Evolutionary conservation across 2,888 invertebrate genomes (phyloP), one percentile per base, ranked within the genome.

Genomic region (Marasmarcha lunaedactyla): DNA sequence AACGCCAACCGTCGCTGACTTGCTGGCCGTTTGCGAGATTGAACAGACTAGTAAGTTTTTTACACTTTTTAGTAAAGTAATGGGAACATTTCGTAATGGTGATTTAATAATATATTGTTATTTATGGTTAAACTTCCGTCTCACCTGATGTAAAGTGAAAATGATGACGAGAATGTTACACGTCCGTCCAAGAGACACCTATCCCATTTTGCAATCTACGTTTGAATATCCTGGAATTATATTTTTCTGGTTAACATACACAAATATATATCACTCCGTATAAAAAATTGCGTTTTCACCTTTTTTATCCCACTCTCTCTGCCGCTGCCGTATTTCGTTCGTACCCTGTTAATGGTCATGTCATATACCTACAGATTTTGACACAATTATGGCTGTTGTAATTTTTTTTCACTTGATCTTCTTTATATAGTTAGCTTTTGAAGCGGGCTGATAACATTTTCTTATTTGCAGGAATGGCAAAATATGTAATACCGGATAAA

Each of bases 1-100:
- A 50, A 60, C 73, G n/a, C 70, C 91, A 5, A 87, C 88, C 0
- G 87, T 89, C 1, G 92, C 93, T 1, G 94, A 94, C 65, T 66
- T 94, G 40, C 76, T 92, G 48, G 92, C 90, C 1, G 89, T 89
- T 1, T 90, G 90, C 52, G 93, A 93, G 78, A 63, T 94, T 39
- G 92, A 93, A 64, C 93, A 94, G 64, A 88, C 90, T 27, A 85
- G 92, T 91, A 64, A 79, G 86, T 71, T 4, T 10, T 10, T 30
- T 30, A 5, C 7, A 7, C 4, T 20, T 20, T 20, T 20, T 7
- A 20, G 20, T 20, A 20, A 20, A 7, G 20, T 20, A 7, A 7
- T 20, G 7, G 20, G 20, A 5, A 20, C 20, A 5, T 20, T 3
- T 3, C 20, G 4, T 20, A 7, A 20, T 20, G 20, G 20, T 3